phyloP scores from a whole-genome alignment of 2,113 vertebrate genomes.

The Proteles cristata region DNA sequence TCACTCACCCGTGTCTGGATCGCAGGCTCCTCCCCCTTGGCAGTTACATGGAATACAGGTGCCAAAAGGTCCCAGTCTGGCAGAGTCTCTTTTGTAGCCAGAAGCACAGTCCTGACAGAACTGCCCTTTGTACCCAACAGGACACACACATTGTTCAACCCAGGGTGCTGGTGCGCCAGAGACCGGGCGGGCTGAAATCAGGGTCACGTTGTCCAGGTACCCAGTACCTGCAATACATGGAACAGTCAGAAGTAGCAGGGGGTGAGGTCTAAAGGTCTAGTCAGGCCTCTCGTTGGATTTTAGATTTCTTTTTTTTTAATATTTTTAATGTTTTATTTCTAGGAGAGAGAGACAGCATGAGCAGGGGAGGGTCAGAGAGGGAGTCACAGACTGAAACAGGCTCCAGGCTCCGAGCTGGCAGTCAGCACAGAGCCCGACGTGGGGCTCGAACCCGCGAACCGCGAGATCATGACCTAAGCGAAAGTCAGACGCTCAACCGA shows the following conservation, averaged over 20 bases:
- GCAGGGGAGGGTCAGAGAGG: too few relatives aligned
- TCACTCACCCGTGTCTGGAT: slow-evolving; percentile 91
- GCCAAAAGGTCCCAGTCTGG: slow-evolving; percentile 86
- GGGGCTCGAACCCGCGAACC: too few relatives aligned
- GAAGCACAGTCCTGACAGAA: slow-evolving; percentile 92
- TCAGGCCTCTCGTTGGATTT: not conserved
- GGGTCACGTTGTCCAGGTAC: slow-evolving; percentile 91
- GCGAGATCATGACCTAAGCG: too few relatives aligned
- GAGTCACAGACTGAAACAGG: too few relatives aligned
- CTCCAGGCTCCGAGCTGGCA: too few relatives aligned
- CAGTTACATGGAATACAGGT: slow-evolving; percentile 91
- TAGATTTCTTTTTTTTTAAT: not conserved
- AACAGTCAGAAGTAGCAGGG: not conserved
- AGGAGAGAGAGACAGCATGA: too few relatives aligned
- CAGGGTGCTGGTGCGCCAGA: slow-evolving; percentile 87
- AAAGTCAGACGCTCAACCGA: too few relatives aligned
- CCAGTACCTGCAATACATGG: slow-evolving; percentile 88
- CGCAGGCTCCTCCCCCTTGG: slow-evolving; percentile 91
- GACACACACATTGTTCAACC: slow-evolving; percentile 93
- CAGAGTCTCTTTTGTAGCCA: slow-evolving; percentile 88
- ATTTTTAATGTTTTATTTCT: too few relatives aligned
- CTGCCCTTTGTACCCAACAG: slow-evolving; percentile 86
- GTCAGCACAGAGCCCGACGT: too few relatives aligned
- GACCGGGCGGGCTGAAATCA: slow-evolving; percentile 88
- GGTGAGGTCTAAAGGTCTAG: not conserved